These are phyloP conservation scores for Piprites chloris DNA, from an alignment of 2,113 vertebrate genomes.

Conservation along the genomic window DNA sequence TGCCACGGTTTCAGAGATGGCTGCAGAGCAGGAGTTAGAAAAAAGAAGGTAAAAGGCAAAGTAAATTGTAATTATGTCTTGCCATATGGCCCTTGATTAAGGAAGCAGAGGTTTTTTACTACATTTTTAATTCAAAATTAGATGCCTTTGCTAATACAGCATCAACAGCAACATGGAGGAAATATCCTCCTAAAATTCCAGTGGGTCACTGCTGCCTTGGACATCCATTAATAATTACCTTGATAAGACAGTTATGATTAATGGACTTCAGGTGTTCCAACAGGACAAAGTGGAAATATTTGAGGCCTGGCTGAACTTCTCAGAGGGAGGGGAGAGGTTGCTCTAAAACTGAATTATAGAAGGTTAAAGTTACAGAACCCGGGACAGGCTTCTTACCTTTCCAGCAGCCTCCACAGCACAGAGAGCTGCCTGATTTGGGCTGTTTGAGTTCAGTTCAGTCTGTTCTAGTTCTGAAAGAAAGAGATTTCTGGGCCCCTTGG, in stretches of 20 bases:
- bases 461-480: background rate
- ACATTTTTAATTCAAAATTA: background rate
- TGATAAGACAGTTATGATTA: background rate
- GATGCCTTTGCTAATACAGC: background rate
- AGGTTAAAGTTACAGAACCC: background rate
- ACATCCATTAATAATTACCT: background rate
- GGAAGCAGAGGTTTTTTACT: background rate
- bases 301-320: background rate
- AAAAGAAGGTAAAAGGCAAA: background rate
- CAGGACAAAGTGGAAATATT: background rate
- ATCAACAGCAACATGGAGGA: background rate
- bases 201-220: background rate
- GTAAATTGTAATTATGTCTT: background rate
- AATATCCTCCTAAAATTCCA: background rate
- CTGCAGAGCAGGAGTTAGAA: slow-evolving; percentile 4
- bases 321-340: background rate
- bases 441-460: background rate
- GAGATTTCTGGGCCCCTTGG: background rate
- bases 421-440: background rate
- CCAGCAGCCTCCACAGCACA: background rate
- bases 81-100: background rate
- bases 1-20: background rate
- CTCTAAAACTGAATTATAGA: background rate
- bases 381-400: background rate
- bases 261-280: background rate